Conservation (phyloP, 2,888 invertebrate species). For the Agrotis clavis region DNA sequence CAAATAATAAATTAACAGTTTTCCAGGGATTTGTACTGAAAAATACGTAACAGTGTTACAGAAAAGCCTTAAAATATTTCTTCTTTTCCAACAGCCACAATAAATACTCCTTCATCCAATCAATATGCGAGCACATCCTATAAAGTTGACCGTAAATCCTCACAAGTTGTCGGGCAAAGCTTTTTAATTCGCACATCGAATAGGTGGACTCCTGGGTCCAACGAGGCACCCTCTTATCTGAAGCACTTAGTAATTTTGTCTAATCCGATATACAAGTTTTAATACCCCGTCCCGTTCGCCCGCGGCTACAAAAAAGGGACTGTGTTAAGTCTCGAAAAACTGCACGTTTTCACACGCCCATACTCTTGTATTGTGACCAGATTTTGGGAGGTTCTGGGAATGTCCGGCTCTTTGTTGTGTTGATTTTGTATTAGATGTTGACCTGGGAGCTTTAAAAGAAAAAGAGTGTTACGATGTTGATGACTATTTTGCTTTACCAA, state of each 20-base stretch:
- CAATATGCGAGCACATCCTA: conserved; percentile 14
- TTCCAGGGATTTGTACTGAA: background rate
- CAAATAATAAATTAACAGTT: background rate
- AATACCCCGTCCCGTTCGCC: conserved; percentile 84
- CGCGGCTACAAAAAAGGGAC: conserved; percentile 88
- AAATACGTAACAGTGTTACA: background rate
- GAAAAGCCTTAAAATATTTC: background rate
- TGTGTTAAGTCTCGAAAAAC: conserved; percentile 84
- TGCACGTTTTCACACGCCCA: conserved; percentile 89
- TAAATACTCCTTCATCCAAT: conserved; percentile 11
- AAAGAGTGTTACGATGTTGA: no score
- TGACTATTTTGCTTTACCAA: no score
- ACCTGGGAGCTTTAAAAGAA: no score
- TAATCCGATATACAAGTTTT: conserved; percentile 90
- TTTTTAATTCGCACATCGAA: conserved; percentile 62
- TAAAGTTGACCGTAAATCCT: conserved; percentile 41
- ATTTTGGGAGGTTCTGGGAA: conserved; percentile 8
- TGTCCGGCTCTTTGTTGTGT: background rate
- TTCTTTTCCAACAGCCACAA: background rate
- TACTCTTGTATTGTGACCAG: conserved; percentile 57
- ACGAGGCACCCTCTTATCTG: conserved; percentile 79
- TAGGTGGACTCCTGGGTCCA: conserved; percentile 45
- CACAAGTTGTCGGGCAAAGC: conserved; percentile 53
- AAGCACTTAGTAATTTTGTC: conserved; percentile 89
- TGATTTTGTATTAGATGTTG: background rate